Percentiles rank a stretch among this genome's conserved stretches.
Evolutionary conservation across 1,140 invertebrate genomes (phyloP).

Genomic region (Cotesia typhae): DNA sequence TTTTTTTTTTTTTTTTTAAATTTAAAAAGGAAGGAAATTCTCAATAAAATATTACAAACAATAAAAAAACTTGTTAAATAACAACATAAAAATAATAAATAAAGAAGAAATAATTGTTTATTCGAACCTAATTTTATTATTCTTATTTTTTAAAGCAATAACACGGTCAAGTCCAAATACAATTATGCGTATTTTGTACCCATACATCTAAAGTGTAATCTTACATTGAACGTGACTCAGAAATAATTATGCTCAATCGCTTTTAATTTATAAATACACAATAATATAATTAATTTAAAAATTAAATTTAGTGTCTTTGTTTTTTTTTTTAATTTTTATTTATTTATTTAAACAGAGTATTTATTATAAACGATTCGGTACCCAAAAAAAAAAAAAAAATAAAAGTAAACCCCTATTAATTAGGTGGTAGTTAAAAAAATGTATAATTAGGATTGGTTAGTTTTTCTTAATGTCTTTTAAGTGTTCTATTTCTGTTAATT

Average conservation of each 20-base stretch:
- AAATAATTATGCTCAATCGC: conserved; percentile 14
- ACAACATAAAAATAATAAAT: background rate
- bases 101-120: conserved; percentile 8
- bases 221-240: conserved; percentile 52
- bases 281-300: background rate
- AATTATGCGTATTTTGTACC: conserved; percentile 57
- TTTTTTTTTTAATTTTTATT: background rate
- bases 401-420: too few species aligned
- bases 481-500: background rate
- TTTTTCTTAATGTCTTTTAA: background rate
- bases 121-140: conserved; percentile 58
- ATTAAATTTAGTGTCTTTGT: background rate
- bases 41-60: too few species aligned
- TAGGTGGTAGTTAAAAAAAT: too few species aligned
- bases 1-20: too few species aligned
- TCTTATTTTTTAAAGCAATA: conserved; percentile 63
- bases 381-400: too few species aligned
- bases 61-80: too few species aligned
- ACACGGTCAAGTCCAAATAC: conserved; percentile 65
- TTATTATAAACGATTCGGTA: too few species aligned
- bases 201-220: conserved; percentile 60
- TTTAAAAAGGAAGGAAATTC: too few species aligned
- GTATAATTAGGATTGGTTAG: too few species aligned
- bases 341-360: background rate
- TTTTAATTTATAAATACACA: background rate